Percentiles rank a stretch among this genome's conserved stretches.
Conservation (phyloP, 2,113 vertebrate species). For the Labeo rohita region DNA sequence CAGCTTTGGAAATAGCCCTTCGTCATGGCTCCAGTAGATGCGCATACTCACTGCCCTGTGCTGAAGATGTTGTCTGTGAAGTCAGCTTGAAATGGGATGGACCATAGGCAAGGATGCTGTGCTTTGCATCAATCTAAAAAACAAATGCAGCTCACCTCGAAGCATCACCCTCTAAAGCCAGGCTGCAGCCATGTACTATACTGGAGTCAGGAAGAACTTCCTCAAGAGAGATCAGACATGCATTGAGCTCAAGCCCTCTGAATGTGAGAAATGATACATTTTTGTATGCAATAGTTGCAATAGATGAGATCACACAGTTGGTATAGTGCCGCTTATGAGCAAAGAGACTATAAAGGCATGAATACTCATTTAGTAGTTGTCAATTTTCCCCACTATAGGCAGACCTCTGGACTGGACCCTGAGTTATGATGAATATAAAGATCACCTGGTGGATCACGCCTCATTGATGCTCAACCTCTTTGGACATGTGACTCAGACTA, state of each 20-base stretch:
- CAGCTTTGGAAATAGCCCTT: conserved; percentile 73
- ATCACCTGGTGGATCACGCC: too few species aligned
- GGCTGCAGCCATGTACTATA: conserved; percentile 84
- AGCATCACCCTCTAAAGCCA: conserved; percentile 74
- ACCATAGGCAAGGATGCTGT: conserved; percentile 78
- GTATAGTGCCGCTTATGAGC: too few species aligned
- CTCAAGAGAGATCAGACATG: conserved; percentile 74
- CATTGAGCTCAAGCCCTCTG: conserved; percentile 67
- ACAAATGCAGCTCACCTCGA: conserved; percentile 72
- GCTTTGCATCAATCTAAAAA: conserved; percentile 72
- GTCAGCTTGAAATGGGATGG: conserved; percentile 78
- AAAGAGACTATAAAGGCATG: too few species aligned
- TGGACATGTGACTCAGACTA: too few species aligned
- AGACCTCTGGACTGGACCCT: too few species aligned
- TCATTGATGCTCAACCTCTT: too few species aligned
- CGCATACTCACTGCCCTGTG: conserved; percentile 64
- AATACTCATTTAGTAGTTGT: too few species aligned
- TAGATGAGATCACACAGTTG: background rate
- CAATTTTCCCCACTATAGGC: too few species aligned
- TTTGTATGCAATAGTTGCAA: background rate
- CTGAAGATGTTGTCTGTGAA: conserved; percentile 73
- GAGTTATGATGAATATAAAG: too few species aligned
- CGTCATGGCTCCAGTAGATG: conserved; percentile 81
- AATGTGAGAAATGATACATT: conserved; percentile 66
- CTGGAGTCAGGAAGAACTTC: conserved; percentile 77